Evolutionary conservation across 2,888 invertebrate genomes (phyloP), one percentile per base, ranked within the genome.

Genomic region (Matsumyia berberina): DNA sequence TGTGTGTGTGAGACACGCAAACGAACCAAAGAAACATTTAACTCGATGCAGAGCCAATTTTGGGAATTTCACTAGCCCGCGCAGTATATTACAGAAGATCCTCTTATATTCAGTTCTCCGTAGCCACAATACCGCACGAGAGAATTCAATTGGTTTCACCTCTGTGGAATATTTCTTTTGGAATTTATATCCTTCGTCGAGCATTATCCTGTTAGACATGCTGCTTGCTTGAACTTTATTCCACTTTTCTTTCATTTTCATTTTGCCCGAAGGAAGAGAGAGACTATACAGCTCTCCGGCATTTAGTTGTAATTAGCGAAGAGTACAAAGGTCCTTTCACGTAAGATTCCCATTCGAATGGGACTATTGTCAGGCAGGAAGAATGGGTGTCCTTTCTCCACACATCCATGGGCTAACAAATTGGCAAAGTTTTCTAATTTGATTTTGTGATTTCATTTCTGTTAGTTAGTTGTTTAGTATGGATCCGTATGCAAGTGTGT

Each of bases 351-450:
- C 37, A 70, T 70, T 31, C 55, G 8, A 67, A 58, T 24, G 33
- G 12, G 12, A 55, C 46, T 49, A 70, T 64, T 62, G 17, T 60
- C 15, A 33, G 12, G 33, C 39, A 24, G 51, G 31, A 49, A 58
- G 78, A 29, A 62, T 53, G 57, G 51, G 35, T 60, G 35, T 57
- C 67, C 37, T 53, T 78, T 29, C 33, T 35, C 15, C 46, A 39
- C 39, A 73, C 55, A 73, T 64, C 57, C 64, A 70, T 69, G 69
- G 57, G 49, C 85, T 80, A 85, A 80, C 85, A 85, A 85, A 85
- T 85, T 85, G 85, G 80, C 74, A 85, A 85, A 85, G 85, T 85
- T 85, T 85, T 85, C 85, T 80, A 80, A 85, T 85, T 85, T 85
- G 85, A 85, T 85, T 85, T 80, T 85, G 80, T 85, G 85, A 80